These are phyloP conservation scores for Centrocercus urophasianus DNA, from an alignment of 2,113 vertebrate species.

Conservation along the genomic window DNA sequence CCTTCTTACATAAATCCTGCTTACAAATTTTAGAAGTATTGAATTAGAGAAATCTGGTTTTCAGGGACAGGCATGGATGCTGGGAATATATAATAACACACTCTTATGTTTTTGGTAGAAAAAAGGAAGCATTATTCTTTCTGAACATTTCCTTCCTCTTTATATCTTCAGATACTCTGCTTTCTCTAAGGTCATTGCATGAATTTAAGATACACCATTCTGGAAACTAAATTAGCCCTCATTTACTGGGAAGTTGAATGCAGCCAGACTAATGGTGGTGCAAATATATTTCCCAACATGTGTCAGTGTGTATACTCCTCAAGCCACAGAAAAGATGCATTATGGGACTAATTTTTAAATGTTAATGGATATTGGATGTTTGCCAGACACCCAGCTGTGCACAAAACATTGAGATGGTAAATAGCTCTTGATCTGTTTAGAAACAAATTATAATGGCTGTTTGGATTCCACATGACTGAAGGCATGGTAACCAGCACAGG, in stretches of 20 bases:
- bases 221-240: constrained; percentile 82
- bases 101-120: neutral
- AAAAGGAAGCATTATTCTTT: constrained; percentile 51
- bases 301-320: constrained; percentile 79
- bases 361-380: constrained; percentile 86
- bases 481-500: constrained; percentile 75
- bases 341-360: constrained; percentile 88
- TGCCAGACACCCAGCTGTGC: constrained; percentile 87
- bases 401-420: constrained; percentile 84
- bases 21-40: constrained; percentile 41
- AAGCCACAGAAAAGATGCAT: constrained; percentile 83
- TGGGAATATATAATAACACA: neutral
- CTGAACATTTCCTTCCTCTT: constrained; percentile 62
- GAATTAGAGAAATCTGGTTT: constrained; percentile 51
- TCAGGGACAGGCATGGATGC: constrained; percentile 24
- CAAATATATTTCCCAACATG: constrained; percentile 83
- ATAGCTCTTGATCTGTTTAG: constrained; percentile 89
- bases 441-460: constrained; percentile 86
- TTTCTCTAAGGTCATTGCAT: constrained; percentile 76
- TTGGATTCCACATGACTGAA: constrained; percentile 81
- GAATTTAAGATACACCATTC: constrained; percentile 79
- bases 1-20: constrained; percentile 19
- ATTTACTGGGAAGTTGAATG: constrained; percentile 80
- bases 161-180: constrained; percentile 64
- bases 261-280: constrained; percentile 80